Evolutionary conservation across 2,797 vertebrate genomes (phyloP).

Genomic region (Leucoraja ocellata): DNA sequence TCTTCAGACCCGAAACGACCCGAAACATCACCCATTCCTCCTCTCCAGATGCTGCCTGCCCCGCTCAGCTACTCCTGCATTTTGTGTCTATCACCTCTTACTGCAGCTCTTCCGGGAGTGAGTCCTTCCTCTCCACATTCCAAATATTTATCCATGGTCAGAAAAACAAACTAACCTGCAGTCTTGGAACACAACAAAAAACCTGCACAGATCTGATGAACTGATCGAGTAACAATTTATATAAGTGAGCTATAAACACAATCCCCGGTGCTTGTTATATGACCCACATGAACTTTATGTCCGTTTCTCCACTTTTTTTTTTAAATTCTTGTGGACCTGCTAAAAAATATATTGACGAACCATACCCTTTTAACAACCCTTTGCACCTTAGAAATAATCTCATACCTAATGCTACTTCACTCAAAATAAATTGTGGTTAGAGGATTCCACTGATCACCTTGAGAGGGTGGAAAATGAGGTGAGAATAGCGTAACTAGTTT

Average conservation of each 20-base stretch:
- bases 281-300: too few relatives aligned
- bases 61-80: too few relatives aligned
- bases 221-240: too few relatives aligned
- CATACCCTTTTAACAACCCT: background rate
- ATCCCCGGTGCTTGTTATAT: background rate
- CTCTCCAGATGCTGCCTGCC: too few relatives aligned
- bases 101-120: background rate
- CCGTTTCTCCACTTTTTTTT: background rate
- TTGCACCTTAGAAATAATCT: background rate
- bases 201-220: background rate
- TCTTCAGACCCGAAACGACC: too few relatives aligned
- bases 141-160: background rate
- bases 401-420: background rate
- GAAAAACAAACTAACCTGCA: background rate
- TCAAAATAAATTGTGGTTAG: background rate
- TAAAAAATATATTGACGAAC: background rate
- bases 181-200: background rate
- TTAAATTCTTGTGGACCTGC: background rate
- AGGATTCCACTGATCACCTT: too few relatives aligned
- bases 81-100: too few relatives aligned
- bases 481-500: too few relatives aligned
- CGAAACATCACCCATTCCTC: too few relatives aligned
- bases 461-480: too few relatives aligned
- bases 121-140: slow-evolving; percentile 6
- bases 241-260: background rate